Evolutionary conservation across 2,888 invertebrate species (phyloP), one percentile per base, ranked within the genome.

Genomic region (Ypsolopha sequella): DNA sequence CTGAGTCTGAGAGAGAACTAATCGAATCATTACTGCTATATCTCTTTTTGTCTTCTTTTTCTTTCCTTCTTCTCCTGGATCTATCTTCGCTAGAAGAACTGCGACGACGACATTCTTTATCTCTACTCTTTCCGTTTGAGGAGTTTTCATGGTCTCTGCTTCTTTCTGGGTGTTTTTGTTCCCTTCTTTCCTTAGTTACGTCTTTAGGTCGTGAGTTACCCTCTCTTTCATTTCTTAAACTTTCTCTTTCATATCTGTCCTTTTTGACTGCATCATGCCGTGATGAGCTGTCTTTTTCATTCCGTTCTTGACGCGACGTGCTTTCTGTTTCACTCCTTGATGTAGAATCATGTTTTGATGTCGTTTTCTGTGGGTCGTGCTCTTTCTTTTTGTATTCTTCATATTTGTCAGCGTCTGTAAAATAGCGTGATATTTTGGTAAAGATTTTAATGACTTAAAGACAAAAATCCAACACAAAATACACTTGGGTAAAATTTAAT

Each of bases 351-450:
- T 24, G 24, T 24, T 24, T 24, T 24, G 24, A 24, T 24, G 24
- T 24, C 24, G 4, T 24, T 24, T 24, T 24, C 24, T 24, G 24
- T 24, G 24, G 24, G 4, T 24, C 61, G 59, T 77, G 64, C 62
- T 88, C 82, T 48, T 74, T 86, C 58, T 71, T 88, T 61, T 91
- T 92, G 64, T 92, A 93, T 60, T 92, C 89, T 59, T 93, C 91
- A 67, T 89, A 94, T 58, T 91, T 91, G 36, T 88, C 89, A 3
- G 90, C 87, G 80, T 94, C 94, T 94, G 67, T 50, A 85, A 81
- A 35, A 11, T 55, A 52, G 2, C 4, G 24, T 24, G 24, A 24
- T 24, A 24, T 24, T 24, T 3, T 24, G 2, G 24, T 24, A 24
- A 24, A n/a, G n/a, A 24, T 24, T 24, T 24, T 24, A 3, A 24